Evolutionary conservation across 2,888 invertebrate species (phyloP), one percentile per base, ranked within the genome.

Genomic region (Epinotia nisella): DNA sequence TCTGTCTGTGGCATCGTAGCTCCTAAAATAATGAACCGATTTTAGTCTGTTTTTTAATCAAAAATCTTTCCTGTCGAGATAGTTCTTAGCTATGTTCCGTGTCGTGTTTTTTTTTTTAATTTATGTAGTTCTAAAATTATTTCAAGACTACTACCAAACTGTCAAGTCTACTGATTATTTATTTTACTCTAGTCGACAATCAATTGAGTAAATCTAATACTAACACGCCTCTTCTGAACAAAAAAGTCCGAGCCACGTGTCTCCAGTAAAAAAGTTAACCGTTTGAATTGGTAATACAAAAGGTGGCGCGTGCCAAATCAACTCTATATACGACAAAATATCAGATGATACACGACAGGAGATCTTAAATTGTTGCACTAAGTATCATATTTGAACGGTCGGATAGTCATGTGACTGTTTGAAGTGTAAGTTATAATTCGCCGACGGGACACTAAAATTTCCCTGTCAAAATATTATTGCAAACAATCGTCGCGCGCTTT

Each of bases 391-490:
- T 65, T 21, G 39, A 66, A 39, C n/a, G 7, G 24, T 29, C 24
- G 1, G 15, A 15, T 29, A 58, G 21, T 19, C 15, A 5, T 19
- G 21, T 19, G 3, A n/a, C 19, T 53, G 11, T n/a, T 41, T 21
- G 35, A 55, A 17, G 35, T 55, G 24, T 84, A 66, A 59, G 24
- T 29, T 29, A 58, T 84, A 88, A 90, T 89, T 89, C 85, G 87
- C 90, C 89, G 87, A 85, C 86, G 86, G 89, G 80, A 90, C 85
- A 87, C 85, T 82, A 86, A 82, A 85, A 93, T 93, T 93, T 91
- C 85, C 85, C 80, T 93, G 93, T 93, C 93, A 93, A 88, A 93
- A 93, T 92, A 93, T 93, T 93, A 89, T 93, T 84, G 84, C 92
- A 93, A 93, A 93, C 93, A 92, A 92, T 93, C 86, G 83, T 83